A percentile compares a stretch with the other conserved stretches of the same genome.
Conservation (phyloP, 2,797 vertebrate species). For the Enteromius treurensis region DNA sequence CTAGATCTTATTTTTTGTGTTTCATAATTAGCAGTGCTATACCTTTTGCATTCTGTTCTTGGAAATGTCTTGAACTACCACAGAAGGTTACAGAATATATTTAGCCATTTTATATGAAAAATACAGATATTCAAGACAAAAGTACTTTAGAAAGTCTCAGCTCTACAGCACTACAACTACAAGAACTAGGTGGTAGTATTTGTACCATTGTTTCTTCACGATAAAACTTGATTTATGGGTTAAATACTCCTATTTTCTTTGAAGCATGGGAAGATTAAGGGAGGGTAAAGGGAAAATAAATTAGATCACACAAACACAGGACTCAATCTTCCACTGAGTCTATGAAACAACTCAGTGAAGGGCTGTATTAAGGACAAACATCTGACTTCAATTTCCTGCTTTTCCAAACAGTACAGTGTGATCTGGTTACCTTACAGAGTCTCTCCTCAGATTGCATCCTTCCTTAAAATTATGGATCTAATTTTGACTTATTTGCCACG, state of each 20-base stretch:
- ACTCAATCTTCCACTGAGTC: conserved; percentile 26
- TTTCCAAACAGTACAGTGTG: neutral
- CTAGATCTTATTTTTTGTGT: neutral
- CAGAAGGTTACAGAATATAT: neutral
- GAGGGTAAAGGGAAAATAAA: conserved; percentile 57
- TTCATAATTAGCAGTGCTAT: neutral
- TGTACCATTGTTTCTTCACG: neutral
- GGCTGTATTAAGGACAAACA: conserved; percentile 54
- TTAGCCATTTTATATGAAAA: neutral
- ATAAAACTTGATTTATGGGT: neutral
- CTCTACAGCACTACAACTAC: neutral
- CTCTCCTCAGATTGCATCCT: conserved; percentile 39
- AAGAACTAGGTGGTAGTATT: neutral
- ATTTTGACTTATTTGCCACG: neutral
- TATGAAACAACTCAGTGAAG: conserved; percentile 25
- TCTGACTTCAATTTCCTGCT: conserved; percentile 72
- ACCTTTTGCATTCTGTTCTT: neutral
- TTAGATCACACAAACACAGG: conserved; percentile 53
- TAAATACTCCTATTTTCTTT: neutral
- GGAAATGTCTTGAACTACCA: neutral
- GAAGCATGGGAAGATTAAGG: conserved; percentile 30
- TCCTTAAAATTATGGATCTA: neutral
- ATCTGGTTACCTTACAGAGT: conserved; percentile 12
- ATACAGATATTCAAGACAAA: neutral
- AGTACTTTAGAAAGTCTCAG: neutral